Percentiles rank a stretch among this genome's conserved stretches.
These are phyloP conservation scores for Lampris incognitus DNA, from an alignment of 2,113 vertebrate genomes.

Conservation along the genomic window DNA sequence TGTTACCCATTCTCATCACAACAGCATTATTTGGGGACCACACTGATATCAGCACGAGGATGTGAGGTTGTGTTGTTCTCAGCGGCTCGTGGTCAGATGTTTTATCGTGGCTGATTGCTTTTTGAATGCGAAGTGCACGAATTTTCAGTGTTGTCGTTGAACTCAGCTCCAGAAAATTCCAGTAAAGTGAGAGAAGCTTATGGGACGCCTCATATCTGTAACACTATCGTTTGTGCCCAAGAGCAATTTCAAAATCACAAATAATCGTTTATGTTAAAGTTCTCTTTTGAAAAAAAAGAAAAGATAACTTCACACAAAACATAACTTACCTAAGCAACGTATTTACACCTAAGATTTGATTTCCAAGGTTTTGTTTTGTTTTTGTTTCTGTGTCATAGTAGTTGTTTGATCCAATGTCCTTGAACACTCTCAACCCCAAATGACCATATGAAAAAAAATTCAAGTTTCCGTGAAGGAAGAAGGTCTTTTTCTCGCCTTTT, in stretches of 20 bases:
- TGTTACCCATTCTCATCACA: not conserved
- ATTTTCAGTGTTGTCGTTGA: slow-evolving; percentile 57
- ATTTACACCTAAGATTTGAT: slow-evolving; percentile 79
- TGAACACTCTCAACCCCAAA: slow-evolving; percentile 74
- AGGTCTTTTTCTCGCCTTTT: slow-evolving; percentile 69
- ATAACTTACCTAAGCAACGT: slow-evolving; percentile 75
- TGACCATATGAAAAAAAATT: slow-evolving; percentile 78
- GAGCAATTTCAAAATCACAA: slow-evolving; percentile 52
- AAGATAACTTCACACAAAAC: slow-evolving; percentile 78
- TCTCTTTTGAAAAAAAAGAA: slow-evolving; percentile 65
- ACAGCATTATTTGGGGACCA: slow-evolving; percentile 12
- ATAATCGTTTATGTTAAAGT: slow-evolving; percentile 40
- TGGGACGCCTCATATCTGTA: slow-evolving; percentile 39
- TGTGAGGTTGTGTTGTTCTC: slow-evolving; percentile 39
- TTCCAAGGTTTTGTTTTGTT: slow-evolving; percentile 32
- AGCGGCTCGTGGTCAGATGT: slow-evolving; percentile 41
- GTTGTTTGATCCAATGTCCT: slow-evolving; percentile 53
- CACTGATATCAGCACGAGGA: slow-evolving; percentile 11
- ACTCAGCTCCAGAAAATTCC: slow-evolving; percentile 49
- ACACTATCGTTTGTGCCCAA: slow-evolving; percentile 52
- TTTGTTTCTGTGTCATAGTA: slow-evolving; percentile 29
- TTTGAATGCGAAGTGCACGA: slow-evolving; percentile 50
- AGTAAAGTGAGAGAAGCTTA: slow-evolving; percentile 38
- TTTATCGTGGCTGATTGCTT: slow-evolving; percentile 57
- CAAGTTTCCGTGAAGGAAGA: slow-evolving; percentile 84